Base-by-base conservation (phyloP, 2,113 vertebrate species). In the Chionomys nivalis region DNA sequence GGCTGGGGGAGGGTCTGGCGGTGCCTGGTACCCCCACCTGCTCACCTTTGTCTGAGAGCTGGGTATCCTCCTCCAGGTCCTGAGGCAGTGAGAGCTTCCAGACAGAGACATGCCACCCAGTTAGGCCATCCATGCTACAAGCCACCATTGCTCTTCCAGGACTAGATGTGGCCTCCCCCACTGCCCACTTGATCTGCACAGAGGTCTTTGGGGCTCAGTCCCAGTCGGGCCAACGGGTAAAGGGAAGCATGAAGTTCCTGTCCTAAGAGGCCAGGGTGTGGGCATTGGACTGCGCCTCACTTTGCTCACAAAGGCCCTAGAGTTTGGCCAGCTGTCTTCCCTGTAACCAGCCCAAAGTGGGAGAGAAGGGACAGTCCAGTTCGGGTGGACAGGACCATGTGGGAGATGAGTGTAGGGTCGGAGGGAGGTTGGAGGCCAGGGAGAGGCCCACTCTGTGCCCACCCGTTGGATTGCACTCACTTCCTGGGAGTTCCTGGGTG, bases 401-500 rank as follows among this genome's bases (percentile, higher is more conserved):
- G 14, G 13, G 44, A n/a, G 42, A 44, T 1, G 3, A 2, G 1
- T 26, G 9, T 39, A 44, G 85, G 86, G 8, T 23, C 52, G 19
- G 61, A 55, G 47, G 10, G 49, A 73, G 24, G 68, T 7, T 5
- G 14, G 0, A 28, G 31, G 31, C 21, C 36, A 5, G 9, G 10
- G 17, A 39, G 68, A n/a, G 8, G 78, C 52, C 58, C 10, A 26
- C 26, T 5, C 33, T 24, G 52, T 11, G 28, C 68, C 9, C 33
- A 1, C 70, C 33, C 26, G 3, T n/a, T 12, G 28, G 28, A 9
- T 1, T 39, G 66, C 26, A 94, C 98, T 98, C 96, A 99, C 99
- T 94, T 99, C 99, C 96, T 98, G 98, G 61, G 98, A 99, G 47
- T 98, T 98, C 93, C 98, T 97, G 72, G 98, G 98, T 1, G 98